Percentiles rank a stretch among this genome's conserved stretches.
Evolutionary conservation across 2,113 vertebrate species (phyloP).

Genomic region (Miniopterus natalensis): DNA sequence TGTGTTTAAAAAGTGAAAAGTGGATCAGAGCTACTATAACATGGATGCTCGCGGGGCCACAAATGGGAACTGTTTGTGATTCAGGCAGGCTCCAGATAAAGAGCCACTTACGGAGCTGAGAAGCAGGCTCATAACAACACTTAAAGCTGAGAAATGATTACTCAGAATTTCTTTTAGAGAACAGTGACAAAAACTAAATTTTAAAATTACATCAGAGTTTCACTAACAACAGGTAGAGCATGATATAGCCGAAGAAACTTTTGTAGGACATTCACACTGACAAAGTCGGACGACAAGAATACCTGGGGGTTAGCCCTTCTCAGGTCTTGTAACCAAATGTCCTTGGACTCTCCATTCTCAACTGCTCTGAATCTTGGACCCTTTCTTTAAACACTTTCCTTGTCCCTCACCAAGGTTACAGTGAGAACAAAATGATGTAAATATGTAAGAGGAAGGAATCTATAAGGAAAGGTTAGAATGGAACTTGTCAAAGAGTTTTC

Average conservation of each 20-base stretch:
- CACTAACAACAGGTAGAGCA: neutral
- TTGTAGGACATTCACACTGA: neutral
- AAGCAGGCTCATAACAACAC: neutral
- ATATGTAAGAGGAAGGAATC: neutral
- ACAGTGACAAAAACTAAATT: neutral
- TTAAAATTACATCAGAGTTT: neutral
- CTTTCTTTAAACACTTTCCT: neutral
- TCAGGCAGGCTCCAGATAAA: neutral
- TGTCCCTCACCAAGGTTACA: neutral
- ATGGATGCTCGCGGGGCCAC: neutral
- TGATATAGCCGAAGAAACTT: neutral
- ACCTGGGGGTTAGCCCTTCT: neutral
- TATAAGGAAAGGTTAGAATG: conserved; percentile 28
- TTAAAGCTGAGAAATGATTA: neutral
- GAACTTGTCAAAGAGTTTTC: conserved; percentile 62
- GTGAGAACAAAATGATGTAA: neutral
- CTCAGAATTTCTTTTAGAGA: neutral
- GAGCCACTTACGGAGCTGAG: neutral
- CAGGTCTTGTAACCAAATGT: neutral
- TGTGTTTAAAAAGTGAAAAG: neutral
- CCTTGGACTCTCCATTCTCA: neutral
- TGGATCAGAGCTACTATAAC: neutral
- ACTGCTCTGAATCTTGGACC: neutral
- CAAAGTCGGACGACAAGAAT: neutral
- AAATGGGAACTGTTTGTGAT: neutral